Conservation (phyloP, 2,888 invertebrate species). For the Eristalinus sepulchralis region DNA sequence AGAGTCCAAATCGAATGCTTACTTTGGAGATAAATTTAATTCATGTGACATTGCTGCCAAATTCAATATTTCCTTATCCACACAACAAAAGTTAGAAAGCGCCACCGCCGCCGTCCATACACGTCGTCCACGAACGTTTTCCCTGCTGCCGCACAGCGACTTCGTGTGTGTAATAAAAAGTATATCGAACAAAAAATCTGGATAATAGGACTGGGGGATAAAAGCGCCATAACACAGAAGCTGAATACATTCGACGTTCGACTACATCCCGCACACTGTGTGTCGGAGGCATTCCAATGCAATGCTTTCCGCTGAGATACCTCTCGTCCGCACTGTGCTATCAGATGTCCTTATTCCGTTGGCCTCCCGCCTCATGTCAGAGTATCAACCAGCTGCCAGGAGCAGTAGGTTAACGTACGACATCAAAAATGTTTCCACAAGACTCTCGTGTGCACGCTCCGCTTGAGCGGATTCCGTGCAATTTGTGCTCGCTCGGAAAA, state of each 20-base stretch:
- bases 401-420: slow-evolving; percentile 56
- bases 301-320: slow-evolving; percentile 55
- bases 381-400: neutral
- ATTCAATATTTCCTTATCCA: slow-evolving; percentile 68
- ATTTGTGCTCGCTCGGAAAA: slow-evolving; percentile 25
- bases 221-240: slow-evolving; percentile 62
- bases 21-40: slow-evolving; percentile 63
- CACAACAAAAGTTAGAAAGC: slow-evolving; percentile 55
- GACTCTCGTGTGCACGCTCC: slow-evolving; percentile 20
- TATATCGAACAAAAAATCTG: slow-evolving; percentile 19
- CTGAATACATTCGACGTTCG: slow-evolving; percentile 54
- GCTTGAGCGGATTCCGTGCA: slow-evolving; percentile 44
- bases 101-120: slow-evolving; percentile 13
- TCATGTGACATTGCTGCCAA: slow-evolving; percentile 67
- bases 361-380: neutral
- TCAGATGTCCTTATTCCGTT: slow-evolving; percentile 61
- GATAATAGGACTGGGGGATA: slow-evolving; percentile 40
- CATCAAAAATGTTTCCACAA: slow-evolving; percentile 60
- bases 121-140: slow-evolving; percentile 8
- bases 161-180: slow-evolving; percentile 22
- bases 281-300: slow-evolving; percentile 57
- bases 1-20: slow-evolving; percentile 56
- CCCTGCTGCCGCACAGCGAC: neutral
- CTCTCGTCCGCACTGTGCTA: slow-evolving; percentile 46
- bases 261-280: slow-evolving; percentile 32